Base-by-base conservation (phyloP, 2,113 vertebrate species). In the Lepus europaeus region DNA sequence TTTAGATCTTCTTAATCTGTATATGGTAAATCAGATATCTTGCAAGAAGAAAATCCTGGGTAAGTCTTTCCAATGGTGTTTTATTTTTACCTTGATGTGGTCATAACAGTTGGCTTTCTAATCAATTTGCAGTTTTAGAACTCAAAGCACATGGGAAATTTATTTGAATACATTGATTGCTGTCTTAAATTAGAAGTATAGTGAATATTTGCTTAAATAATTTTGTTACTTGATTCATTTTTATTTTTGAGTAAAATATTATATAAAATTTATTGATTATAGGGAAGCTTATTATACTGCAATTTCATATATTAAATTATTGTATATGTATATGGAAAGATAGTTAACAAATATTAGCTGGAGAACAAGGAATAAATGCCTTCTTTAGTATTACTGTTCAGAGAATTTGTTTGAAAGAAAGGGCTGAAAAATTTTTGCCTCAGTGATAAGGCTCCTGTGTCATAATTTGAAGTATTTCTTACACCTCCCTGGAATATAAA, bases 1-100 rank as follows among this genome's bases (percentile, higher is more conserved):
- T 97, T 98, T 99, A 98, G 99, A 99, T 96, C 98, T 99, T 56
- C 96, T 99, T 91, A 99, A 99, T 33, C 89, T 99, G 0, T 99
- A 99, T 91, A 98, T 99, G 76, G 99, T 99, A 96, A 99, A 99
- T 97, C 99, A 99, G 97, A 99, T 99, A 94, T 98, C 99, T 72
- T 96, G 97, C 82, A 99, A 99, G 96, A 99, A 99, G 96, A 97
- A 98, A 49, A 95, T 45, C 66, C 91, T 90, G 61, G 98, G 99
- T 99, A 97, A 98, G 82, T 96, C 69, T 93, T 72, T 53, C 10
- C 39, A 76, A 53, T 74, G 88, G 33, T 64, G 25, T 82, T 95
- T 93, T 94, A 20, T 90, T 78, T 92, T 85, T 33, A 93, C 9
- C 20, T 29, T 69, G 80, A 93, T 86, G 13, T 85, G 29, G 89